phyloP scores from a whole-genome alignment of 2,888 invertebrate genomes.

The Heliconius erato region DNA sequence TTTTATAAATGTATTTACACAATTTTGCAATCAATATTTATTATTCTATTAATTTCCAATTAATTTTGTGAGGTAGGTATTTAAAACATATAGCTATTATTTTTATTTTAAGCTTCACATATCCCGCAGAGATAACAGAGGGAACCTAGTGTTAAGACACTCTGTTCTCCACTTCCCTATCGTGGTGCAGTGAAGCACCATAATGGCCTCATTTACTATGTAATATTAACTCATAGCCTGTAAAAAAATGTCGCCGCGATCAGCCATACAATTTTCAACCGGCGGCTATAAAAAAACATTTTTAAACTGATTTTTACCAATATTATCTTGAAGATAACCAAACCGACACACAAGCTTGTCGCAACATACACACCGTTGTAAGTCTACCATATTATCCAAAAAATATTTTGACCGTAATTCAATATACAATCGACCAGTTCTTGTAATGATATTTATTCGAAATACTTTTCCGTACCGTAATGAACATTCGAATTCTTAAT shows the following conservation, averaged over 20 bases:
- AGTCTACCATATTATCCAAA: slow-evolving; percentile 36
- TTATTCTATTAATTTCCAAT: background rate
- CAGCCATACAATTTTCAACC: background rate
- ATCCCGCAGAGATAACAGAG: too few relatives aligned
- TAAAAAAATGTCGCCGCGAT: too few relatives aligned
- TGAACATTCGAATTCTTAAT: slow-evolving; percentile 66
- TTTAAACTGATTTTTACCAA: background rate
- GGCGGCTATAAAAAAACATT: background rate
- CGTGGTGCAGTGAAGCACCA: too few relatives aligned
- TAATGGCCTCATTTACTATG: too few relatives aligned
- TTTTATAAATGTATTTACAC: background rate
- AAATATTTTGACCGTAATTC: slow-evolving; percentile 46
- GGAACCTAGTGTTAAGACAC: too few relatives aligned
- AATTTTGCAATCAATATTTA: background rate
- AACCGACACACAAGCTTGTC: background rate
- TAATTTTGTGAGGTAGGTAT: too few relatives aligned
- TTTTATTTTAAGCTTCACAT: too few relatives aligned
- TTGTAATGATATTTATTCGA: slow-evolving; percentile 49
- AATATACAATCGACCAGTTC: slow-evolving; percentile 48
- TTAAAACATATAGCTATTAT: too few relatives aligned
- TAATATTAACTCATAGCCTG: too few relatives aligned
- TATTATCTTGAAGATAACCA: background rate
- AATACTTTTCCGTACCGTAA: slow-evolving; percentile 48
- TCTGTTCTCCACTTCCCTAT: too few relatives aligned
- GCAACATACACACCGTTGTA: background rate